A percentile compares a stretch with the other conserved stretches of the same genome.
phyloP scores from a whole-genome alignment of 2,888 invertebrate genomes.

The Meta bourneti region DNA sequence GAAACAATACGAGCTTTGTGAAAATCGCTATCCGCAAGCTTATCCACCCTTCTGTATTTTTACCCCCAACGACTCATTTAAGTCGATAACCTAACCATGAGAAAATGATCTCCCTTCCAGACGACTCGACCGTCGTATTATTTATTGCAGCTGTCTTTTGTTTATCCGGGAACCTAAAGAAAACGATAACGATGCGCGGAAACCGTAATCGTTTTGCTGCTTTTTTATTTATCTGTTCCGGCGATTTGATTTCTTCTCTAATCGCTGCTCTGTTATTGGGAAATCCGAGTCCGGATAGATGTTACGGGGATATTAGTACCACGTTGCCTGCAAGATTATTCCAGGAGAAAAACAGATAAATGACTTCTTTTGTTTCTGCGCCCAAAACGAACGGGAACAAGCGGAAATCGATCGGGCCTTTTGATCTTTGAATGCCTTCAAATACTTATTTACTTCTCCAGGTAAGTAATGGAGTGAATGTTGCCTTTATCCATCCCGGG shows the following conservation, averaged over 20 bases:
- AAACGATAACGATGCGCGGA: constrained; percentile 61
- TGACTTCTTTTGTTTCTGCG: constrained; percentile 42
- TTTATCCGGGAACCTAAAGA: constrained; percentile 44
- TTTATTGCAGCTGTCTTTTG: constrained; percentile 57
- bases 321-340: constrained; percentile 22
- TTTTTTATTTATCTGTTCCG: constrained; percentile 30
- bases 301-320: constrained; percentile 43
- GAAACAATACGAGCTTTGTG: constrained; percentile 33
- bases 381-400: constrained; percentile 25
- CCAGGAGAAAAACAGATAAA: constrained; percentile 28
- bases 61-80: constrained; percentile 45
- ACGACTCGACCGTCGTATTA: constrained; percentile 36
- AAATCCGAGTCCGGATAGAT: constrained; percentile 43
- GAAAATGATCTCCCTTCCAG: constrained; percentile 35
- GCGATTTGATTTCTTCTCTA: constrained; percentile 65
- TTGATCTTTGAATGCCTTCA: constrained; percentile 25
- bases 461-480: background rate
- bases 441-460: background rate
- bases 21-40: constrained; percentile 31
- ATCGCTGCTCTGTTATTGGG: constrained; percentile 54
- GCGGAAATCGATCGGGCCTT: constrained; percentile 32
- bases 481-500: background rate
- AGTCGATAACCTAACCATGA: constrained; percentile 49
- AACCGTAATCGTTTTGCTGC: constrained; percentile 46
- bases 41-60: constrained; percentile 12